phyloP scores from a whole-genome alignment of 2,113 vertebrate genomes.

The Rafetus swinhoei region DNA sequence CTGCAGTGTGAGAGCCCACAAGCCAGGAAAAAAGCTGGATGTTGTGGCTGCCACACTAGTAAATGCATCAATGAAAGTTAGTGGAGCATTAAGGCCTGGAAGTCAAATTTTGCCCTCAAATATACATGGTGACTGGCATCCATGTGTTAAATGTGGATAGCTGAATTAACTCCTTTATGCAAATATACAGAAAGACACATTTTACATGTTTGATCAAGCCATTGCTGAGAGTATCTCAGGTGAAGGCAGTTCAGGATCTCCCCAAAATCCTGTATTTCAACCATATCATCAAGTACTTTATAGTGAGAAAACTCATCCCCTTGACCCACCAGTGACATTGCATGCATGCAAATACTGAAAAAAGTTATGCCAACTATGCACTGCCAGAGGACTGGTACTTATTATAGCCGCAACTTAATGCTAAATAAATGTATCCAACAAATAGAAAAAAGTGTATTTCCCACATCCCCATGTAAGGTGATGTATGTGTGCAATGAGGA shows the following conservation, averaged over 20 bases:
- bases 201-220: not conserved
- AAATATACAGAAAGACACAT: not conserved
- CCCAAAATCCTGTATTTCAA: too few species aligned
- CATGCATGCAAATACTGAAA: not conserved
- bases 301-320: not conserved
- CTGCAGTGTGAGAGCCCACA: not conserved
- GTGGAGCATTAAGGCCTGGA: not conserved
- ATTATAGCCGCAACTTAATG: not conserved
- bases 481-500: not conserved
- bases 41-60: not conserved
- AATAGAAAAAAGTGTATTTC: rapidly evolving
- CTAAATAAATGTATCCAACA: not conserved
- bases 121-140: not conserved
- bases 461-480: not conserved
- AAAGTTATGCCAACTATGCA: not conserved
- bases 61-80: not conserved
- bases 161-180: not conserved
- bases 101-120: not conserved
- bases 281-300: not conserved
- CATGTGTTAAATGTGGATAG: not conserved
- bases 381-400: not conserved
- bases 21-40: not conserved
- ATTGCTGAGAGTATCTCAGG: not conserved
- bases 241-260: not conserved
- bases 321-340: not conserved